phyloP scores from a whole-genome alignment of 2,797 vertebrate genomes.

The Cynodonichthys magdalenae region DNA sequence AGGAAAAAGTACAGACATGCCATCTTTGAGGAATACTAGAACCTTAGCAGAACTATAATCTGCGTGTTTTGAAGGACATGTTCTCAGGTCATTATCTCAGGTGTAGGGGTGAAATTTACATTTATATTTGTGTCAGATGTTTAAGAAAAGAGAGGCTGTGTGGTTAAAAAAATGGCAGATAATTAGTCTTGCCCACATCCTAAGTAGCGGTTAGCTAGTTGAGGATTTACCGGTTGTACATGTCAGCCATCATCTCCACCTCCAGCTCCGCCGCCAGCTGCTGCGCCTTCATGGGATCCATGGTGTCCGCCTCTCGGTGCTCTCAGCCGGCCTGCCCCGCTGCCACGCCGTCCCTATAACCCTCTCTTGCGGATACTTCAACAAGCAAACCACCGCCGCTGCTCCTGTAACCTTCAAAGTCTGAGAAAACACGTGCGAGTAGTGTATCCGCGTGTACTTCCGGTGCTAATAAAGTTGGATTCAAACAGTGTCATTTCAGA shows the following conservation, averaged over 20 bases:
- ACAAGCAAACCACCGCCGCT: background rate
- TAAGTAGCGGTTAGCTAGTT: slow-evolving; percentile 9
- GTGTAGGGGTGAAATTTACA: no score
- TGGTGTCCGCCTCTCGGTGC: slow-evolving; percentile 67
- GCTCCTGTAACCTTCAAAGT: slow-evolving; percentile 71
- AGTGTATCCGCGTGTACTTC: slow-evolving; percentile 41
- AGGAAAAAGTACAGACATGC: no score
- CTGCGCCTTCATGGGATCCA: slow-evolving; percentile 95
- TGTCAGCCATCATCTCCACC: slow-evolving; percentile 99
- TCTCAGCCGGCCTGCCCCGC: background rate
- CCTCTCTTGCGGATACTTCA: slow-evolving; percentile 13
- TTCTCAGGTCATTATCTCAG: no score
- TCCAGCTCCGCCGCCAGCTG: slow-evolving; percentile 96
- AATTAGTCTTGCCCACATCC: no score
- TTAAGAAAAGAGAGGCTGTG: no score
- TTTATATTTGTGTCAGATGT: no score
- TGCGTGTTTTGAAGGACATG: no score
- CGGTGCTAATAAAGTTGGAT: slow-evolving; percentile 75
- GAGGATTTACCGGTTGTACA: slow-evolving; percentile 92
- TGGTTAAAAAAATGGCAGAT: no score
- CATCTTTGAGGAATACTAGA: no score
- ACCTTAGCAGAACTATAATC: no score
- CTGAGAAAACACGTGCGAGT: slow-evolving; percentile 61
- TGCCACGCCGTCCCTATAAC: slow-evolving; percentile 15
- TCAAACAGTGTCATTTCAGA: slow-evolving; percentile 7